Conservation (phyloP, 2,113 vertebrate genomes). For the Rhodinocichla rosea region DNA sequence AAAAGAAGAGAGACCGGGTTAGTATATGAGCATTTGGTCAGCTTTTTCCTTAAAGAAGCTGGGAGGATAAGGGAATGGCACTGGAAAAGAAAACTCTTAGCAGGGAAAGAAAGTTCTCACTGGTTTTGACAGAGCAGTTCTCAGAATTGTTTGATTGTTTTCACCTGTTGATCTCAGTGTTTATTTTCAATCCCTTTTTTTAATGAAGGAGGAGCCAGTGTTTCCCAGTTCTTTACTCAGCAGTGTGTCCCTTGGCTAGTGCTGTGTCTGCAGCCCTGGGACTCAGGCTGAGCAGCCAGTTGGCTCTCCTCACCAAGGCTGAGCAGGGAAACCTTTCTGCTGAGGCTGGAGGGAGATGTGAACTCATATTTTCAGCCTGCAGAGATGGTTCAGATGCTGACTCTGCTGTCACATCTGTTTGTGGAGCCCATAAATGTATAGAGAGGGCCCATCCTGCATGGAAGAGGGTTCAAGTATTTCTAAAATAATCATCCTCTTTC, state of each 20-base stretch:
- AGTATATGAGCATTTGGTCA: not conserved
- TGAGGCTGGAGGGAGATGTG: not conserved
- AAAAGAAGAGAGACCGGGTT: not conserved
- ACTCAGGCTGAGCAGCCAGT: not conserved
- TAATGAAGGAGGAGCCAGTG: not conserved
- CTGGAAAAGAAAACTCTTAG: not conserved
- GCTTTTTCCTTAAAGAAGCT: not conserved
- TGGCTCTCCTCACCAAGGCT: not conserved
- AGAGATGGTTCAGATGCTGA: not conserved
- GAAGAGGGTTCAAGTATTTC: not conserved
- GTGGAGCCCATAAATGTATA: not conserved
- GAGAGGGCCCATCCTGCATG: not conserved
- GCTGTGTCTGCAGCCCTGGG: not conserved
- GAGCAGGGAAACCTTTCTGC: not conserved
- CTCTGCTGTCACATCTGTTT: not conserved
- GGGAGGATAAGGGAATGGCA: not conserved
- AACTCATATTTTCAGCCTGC: not conserved
- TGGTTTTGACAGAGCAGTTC: not conserved
- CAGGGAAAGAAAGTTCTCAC: not conserved
- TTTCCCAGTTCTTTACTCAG: not conserved
- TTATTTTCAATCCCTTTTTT: constrained; percentile 24
- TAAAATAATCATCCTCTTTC: not conserved
- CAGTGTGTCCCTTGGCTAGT: not conserved
- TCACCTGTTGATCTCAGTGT: constrained; percentile 18
- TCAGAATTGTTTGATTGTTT: not conserved